A percentile compares a stretch with the other conserved stretches of the same genome.
Conservation (phyloP, 1,140 invertebrate genomes). For the Tetragonula clypearis region DNA sequence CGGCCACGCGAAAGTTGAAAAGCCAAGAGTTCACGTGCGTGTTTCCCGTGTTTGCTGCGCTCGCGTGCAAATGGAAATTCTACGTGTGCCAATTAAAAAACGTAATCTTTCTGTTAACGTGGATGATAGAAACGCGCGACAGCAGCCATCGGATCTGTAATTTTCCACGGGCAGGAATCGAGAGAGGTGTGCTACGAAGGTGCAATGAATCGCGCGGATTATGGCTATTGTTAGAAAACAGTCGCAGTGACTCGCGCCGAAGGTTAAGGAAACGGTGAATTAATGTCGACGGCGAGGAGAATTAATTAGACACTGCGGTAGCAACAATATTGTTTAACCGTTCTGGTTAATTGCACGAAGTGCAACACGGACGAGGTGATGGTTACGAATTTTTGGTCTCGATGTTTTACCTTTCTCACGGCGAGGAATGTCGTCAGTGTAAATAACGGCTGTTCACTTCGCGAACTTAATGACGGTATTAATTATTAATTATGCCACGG, state of each 20-base stretch:
- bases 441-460: neutral
- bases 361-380: neutral
- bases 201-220: neutral
- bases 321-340: neutral
- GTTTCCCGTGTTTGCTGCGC: neutral
- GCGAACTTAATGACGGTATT: neutral
- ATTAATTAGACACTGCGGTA: neutral
- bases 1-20: neutral
- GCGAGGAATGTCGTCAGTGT: neutral
- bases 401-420: neutral
- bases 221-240: neutral
- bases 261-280: slow-evolving; percentile 8
- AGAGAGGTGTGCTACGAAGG: neutral
- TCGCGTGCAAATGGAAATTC: slow-evolving; percentile 18
- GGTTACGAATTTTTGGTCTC: neutral
- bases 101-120: neutral
- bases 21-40: neutral
- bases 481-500: neutral
- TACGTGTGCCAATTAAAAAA: slow-evolving; percentile 14
- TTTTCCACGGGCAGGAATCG: slow-evolving; percentile 6
- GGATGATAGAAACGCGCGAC: slow-evolving; percentile 4
- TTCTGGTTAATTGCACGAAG: neutral
- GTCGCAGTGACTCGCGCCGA: neutral
- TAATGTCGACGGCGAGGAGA: neutral
- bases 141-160: neutral